A percentile compares a stretch with the other conserved stretches of the same genome.
These are phyloP conservation scores for Ploceus nigricollis DNA, from an alignment of 2,113 vertebrate species.

Conservation along the genomic window DNA sequence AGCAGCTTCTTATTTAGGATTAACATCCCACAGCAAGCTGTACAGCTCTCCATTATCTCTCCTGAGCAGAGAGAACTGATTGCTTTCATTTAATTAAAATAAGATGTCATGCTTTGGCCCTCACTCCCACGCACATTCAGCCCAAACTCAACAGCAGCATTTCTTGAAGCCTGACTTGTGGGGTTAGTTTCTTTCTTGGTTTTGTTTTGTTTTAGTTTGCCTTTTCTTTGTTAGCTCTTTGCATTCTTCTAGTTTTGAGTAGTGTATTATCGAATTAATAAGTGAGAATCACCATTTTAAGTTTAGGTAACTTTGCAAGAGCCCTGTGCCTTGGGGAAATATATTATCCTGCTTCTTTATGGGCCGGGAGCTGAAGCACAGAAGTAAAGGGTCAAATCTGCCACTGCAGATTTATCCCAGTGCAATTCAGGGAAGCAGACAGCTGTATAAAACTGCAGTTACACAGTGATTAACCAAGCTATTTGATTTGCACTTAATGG, in stretches of 20 bases:
- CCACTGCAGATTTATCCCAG: constrained; percentile 11
- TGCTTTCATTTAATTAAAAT: neutral
- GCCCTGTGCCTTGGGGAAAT: neutral
- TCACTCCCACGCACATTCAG: neutral
- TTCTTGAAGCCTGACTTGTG: neutral
- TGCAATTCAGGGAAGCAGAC: neutral
- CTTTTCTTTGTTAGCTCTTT: neutral
- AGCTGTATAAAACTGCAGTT: constrained; percentile 22
- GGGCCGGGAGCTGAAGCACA: neutral
- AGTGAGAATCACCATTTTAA: neutral
- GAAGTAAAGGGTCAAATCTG: constrained; percentile 15
- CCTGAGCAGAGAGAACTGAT: neutral
- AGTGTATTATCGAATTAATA: neutral
- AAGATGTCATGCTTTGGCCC: neutral
- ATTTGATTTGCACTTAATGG: constrained; percentile 26
- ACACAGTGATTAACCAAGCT: constrained; percentile 35
- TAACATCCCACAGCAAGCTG: neutral
- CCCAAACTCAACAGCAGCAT: neutral
- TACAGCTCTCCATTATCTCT: neutral
- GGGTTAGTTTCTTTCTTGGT: neutral
- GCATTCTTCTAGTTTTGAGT: neutral
- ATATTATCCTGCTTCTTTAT: neutral
- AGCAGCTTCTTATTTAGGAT: neutral
- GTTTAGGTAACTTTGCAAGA: neutral
- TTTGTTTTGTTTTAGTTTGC: neutral